Percentiles rank a stretch among this genome's conserved stretches.
Conservation (phyloP, 2,888 invertebrate species). For the Temnothorax rugatulus region DNA sequence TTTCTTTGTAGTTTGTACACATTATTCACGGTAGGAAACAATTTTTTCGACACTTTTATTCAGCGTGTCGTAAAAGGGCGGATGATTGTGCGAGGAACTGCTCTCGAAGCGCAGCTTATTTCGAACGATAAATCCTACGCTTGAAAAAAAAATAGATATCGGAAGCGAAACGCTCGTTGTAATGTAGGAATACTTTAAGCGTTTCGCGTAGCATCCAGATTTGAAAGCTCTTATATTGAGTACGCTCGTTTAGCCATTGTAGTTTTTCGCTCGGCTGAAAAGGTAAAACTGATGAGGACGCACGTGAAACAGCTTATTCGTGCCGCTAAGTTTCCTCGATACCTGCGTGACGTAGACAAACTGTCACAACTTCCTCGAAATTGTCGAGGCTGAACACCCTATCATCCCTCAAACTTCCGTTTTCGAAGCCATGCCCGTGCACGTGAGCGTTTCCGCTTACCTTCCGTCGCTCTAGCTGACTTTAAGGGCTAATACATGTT, state of each 20-base stretch:
- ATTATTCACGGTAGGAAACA: not conserved
- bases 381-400: slow-evolving; percentile 71
- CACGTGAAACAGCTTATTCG: slow-evolving; percentile 73
- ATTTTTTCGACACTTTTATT: not conserved
- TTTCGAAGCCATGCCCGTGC: slow-evolving; percentile 43
- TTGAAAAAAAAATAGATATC: slow-evolving; percentile 39
- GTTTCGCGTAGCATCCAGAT: slow-evolving; percentile 22
- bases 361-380: slow-evolving; percentile 75
- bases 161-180: slow-evolving; percentile 39
- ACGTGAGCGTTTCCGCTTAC: slow-evolving; percentile 41
- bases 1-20: not conserved
- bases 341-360: slow-evolving; percentile 73
- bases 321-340: slow-evolving; percentile 74
- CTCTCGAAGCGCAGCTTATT: slow-evolving; percentile 41
- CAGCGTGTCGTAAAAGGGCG: slow-evolving; percentile 33
- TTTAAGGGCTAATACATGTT: slow-evolving; percentile 44
- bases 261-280: slow-evolving; percentile 61
- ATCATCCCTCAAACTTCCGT: slow-evolving; percentile 72
- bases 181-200: slow-evolving; percentile 44
- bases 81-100: slow-evolving; percentile 20
- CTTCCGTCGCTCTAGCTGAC: slow-evolving; percentile 27
- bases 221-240: slow-evolving; percentile 33
- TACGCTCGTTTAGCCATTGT: slow-evolving; percentile 64
- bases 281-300: slow-evolving; percentile 60
- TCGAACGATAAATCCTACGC: slow-evolving; percentile 38